Evolutionary conservation across 2,113 vertebrate genomes (phyloP).

Genomic region (Penelope pileata): DNA sequence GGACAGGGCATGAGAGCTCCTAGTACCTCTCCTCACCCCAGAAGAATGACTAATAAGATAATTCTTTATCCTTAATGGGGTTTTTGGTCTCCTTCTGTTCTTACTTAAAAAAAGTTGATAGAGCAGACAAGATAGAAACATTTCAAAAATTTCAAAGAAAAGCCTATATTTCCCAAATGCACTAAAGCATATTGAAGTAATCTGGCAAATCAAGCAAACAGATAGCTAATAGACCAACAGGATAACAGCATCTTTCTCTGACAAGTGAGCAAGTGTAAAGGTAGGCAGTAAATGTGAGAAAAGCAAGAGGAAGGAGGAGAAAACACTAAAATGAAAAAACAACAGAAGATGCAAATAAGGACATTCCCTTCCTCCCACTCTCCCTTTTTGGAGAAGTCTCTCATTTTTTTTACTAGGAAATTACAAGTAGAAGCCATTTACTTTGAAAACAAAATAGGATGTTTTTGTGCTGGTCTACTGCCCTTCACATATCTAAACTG

Average conservation of each 20-base stretch:
- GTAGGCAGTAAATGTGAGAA: constrained; percentile 53
- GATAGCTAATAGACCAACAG: not conserved
- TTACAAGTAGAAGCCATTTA: not conserved
- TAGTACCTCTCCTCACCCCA: not conserved
- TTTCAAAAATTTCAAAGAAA: not conserved
- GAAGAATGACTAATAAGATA: not conserved
- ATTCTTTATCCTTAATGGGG: not conserved
- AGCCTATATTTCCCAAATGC: not conserved
- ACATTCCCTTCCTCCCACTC: constrained; percentile 9
- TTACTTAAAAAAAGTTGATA: not conserved
- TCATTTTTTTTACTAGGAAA: not conserved
- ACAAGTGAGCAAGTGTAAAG: constrained; percentile 34
- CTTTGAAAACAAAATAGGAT: not conserved
- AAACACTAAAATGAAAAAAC: constrained; percentile 1
- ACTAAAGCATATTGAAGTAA: constrained; percentile 41
- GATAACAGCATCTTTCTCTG: constrained; percentile 36
- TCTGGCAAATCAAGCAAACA: constrained; percentile 34
- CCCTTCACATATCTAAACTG: not conserved
- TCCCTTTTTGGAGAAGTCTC: not conserved
- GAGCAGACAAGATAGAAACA: not conserved
- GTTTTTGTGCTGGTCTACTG: not conserved
- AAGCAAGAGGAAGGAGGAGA: constrained; percentile 7
- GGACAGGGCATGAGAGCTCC: not conserved
- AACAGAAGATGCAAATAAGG: constrained; percentile 4
- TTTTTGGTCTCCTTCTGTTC: not conserved